These are phyloP conservation scores for Lobophora halterata DNA, from an alignment of 2,888 invertebrate genomes.

Conservation along the genomic window DNA sequence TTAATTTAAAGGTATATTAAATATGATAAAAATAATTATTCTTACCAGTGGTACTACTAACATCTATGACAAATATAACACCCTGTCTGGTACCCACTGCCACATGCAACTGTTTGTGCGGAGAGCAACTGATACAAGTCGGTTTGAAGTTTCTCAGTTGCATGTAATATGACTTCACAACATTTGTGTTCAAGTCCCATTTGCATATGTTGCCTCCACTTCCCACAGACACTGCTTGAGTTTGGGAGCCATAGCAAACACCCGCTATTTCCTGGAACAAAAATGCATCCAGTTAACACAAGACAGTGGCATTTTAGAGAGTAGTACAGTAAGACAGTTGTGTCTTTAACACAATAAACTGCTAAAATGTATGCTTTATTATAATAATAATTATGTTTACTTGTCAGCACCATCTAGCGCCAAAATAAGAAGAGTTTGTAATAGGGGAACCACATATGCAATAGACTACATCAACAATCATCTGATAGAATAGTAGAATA, in stretches of 20 bases:
- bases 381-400: too few species aligned
- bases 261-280: conserved; percentile 66
- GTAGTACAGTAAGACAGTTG: too few species aligned
- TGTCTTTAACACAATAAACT: too few species aligned
- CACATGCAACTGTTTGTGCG: conserved; percentile 52
- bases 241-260: conserved; percentile 69
- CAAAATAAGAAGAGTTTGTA: too few species aligned
- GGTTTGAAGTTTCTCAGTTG: conserved; percentile 56
- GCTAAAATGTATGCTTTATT: too few species aligned
- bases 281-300: too few species aligned
- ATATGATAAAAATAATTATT: not conserved
- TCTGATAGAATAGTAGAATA: too few species aligned
- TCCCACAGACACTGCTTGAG: conserved; percentile 72
- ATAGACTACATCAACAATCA: too few species aligned
- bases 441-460: too few species aligned
- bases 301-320: too few species aligned
- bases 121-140: conserved; percentile 60
- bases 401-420: too few species aligned
- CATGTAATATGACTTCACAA: conserved; percentile 53
- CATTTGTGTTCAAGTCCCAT: conserved; percentile 77
- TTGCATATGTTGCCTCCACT: conserved; percentile 66
- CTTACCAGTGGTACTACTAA: conserved; percentile 61
- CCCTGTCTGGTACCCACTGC: conserved; percentile 75
- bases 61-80: conserved; percentile 61
- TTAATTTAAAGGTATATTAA: too few species aligned